Evolutionary conservation across 2,113 vertebrate species (phyloP).

Genomic region (zebrafish (Danio rerio)): DNA sequence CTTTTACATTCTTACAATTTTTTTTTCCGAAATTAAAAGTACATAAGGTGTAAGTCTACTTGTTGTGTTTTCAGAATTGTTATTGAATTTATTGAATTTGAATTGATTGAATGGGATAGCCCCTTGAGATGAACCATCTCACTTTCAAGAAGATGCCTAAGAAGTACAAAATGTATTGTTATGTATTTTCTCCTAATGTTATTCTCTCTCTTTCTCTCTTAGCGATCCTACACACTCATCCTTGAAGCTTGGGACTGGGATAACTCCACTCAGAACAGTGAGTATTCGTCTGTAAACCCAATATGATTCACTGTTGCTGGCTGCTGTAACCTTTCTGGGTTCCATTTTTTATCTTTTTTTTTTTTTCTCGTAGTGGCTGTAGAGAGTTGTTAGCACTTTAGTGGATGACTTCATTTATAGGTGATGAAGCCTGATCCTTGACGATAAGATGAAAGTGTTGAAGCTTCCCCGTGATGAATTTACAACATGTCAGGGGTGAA

Average conservation of each 20-base stretch:
- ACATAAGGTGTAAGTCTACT: no score
- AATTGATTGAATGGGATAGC: no score
- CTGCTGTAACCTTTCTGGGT: background rate
- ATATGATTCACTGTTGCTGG: background rate
- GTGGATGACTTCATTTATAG: background rate
- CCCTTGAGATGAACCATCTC: no score
- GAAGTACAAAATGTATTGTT: no score
- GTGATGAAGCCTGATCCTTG: conserved; percentile 10
- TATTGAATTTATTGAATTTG: no score
- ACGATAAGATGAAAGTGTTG: background rate
- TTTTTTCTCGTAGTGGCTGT: background rate
- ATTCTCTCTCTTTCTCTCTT: conserved; percentile 50
- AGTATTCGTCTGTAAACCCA: conserved; percentile 68
- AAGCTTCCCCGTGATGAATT: no score
- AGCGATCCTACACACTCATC: conserved; percentile 91
- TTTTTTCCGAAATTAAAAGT: no score
- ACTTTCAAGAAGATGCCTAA: no score
- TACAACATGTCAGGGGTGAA: no score
- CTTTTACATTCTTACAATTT: no score
- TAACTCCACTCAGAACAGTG: conserved; percentile 86
- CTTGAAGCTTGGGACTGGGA: conserved; percentile 97
- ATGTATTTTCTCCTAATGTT: background rate
- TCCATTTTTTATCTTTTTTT: background rate
- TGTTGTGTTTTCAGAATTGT: no score
- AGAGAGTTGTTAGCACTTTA: background rate